Percentiles rank a stretch among this genome's conserved stretches.
Evolutionary conservation across 2,888 invertebrate genomes (phyloP).

Genomic region (Noctua janthina): DNA sequence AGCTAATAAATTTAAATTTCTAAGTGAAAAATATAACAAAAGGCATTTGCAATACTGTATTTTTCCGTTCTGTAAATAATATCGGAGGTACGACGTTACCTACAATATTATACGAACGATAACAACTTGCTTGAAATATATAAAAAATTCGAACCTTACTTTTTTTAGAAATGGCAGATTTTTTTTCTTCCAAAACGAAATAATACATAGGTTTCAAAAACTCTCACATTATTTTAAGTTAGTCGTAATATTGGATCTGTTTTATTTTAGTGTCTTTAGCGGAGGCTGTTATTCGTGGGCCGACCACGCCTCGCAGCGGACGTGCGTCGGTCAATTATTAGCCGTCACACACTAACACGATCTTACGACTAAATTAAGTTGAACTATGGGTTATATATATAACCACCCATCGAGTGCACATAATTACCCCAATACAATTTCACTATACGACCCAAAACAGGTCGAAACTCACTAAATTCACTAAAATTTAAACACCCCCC

Average conservation of each 20-base stretch:
- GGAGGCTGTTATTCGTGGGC: slow-evolving; percentile 42
- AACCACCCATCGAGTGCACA: slow-evolving; percentile 76
- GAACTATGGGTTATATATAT: slow-evolving; percentile 73
- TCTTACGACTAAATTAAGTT: slow-evolving; percentile 82
- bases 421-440: slow-evolving; percentile 79
- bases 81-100: slow-evolving; percentile 75
- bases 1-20: slow-evolving; percentile 81
- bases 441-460: slow-evolving; percentile 76
- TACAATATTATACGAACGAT: slow-evolving; percentile 81
- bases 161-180: slow-evolving; percentile 77
- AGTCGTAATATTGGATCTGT: slow-evolving; percentile 70
- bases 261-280: slow-evolving; percentile 71
- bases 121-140: slow-evolving; percentile 82
- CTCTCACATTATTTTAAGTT: slow-evolving; percentile 71
- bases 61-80: slow-evolving; percentile 73
- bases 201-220: slow-evolving; percentile 74
- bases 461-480: slow-evolving; percentile 79
- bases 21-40: slow-evolving; percentile 85
- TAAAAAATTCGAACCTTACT: slow-evolving; percentile 81
- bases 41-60: slow-evolving; percentile 81
- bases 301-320: slow-evolving; percentile 45
- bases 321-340: slow-evolving; percentile 26
- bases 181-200: slow-evolving; percentile 72
- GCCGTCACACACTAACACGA: slow-evolving; percentile 73
- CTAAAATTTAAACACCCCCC: slow-evolving; percentile 77